Percentiles rank a stretch among this genome's conserved stretches.
Evolutionary conservation across 2,888 invertebrate genomes (phyloP).

Genomic region (Pristionchus arcanus): DNA sequence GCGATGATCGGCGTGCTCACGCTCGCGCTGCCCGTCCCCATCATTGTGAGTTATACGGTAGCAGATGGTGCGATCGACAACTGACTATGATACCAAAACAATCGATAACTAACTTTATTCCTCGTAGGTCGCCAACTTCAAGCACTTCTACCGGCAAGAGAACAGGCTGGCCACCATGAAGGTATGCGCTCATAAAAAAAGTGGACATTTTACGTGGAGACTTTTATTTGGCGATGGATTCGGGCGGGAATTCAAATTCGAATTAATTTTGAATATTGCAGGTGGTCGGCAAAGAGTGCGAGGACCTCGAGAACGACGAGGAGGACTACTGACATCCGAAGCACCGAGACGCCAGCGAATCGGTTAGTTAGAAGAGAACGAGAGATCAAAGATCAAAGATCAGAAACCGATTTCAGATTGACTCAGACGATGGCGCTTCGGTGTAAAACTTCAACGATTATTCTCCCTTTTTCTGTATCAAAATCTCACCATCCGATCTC

Average conservation of each 20-base stretch:
- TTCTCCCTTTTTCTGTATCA: not conserved
- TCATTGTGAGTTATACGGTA: constrained; percentile 77
- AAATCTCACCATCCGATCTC: constrained; percentile 1
- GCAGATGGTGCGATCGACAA: not conserved
- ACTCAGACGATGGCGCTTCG: constrained; percentile 7
- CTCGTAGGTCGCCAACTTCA: constrained; percentile 81
- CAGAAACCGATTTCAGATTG: not conserved
- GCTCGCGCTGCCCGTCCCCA: constrained; percentile 81
- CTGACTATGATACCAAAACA: not conserved
- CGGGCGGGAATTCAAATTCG: not conserved
- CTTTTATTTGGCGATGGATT: not conserved
- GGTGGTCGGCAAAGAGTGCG: constrained; percentile 52
- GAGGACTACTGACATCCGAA: constrained; percentile 43
- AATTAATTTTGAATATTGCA: not conserved
- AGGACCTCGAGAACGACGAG: constrained; percentile 47
- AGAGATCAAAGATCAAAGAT: constrained; percentile 27
- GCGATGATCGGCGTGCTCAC: constrained; percentile 81
- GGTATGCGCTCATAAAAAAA: not conserved
- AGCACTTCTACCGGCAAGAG: constrained; percentile 80
- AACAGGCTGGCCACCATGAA: constrained; percentile 76
- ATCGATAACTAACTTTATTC: not conserved
- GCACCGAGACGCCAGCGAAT: constrained; percentile 21
- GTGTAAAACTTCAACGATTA: not conserved
- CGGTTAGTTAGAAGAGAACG: not conserved
- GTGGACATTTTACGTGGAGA: not conserved